Evolutionary conservation across 1,140 invertebrate species (phyloP), one percentile per base, ranked within the genome.

Genomic region (Drosophila fuyamai): DNA sequence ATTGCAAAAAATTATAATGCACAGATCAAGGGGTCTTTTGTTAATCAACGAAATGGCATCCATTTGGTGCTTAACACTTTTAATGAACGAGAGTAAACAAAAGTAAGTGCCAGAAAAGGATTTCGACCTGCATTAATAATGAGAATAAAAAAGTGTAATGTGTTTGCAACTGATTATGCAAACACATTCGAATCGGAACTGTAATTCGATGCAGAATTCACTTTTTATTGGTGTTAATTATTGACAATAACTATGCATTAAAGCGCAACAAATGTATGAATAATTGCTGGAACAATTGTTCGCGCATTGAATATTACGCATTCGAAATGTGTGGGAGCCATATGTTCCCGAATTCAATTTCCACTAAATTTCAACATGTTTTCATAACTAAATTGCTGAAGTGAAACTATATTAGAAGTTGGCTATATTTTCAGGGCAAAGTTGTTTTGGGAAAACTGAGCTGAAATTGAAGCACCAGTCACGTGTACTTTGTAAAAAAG

Each of bases 1-100:
- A 62, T 62, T 54, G 27, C 18, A 14, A 12, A 46, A 66, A 65
- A 70, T 70, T 71, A 78, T 67, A 76, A 65, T 75, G 46, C 47
- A 47, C 56, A 38, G 56, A 66, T 80, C 27, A 40, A 44, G 58
- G 50, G 12, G 9, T 40, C 14, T 77, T 71, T 79, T 70, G 63
- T 81, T 76, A 78, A 81, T 86, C 16, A 85, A 79, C 77, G 68
- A 81, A 86, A 76, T 55, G 74, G 29, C 62, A 70, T 66, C 41
- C 71, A 82, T 76, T 79, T 81, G 76, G 51, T 68, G 54, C 62
- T 76, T 76, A 76, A 76, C 75, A 71, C 80, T 68, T 79, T 76
- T 65, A 79, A 86, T 79, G 58, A 82, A 72, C 41, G 62, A 41
- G 55, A 44, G 66, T 62, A 66, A 79, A 66, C 56, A 61, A 41